Percentiles rank a stretch among this genome's conserved stretches.
phyloP scores from a whole-genome alignment of 2,113 vertebrate species.

The Tenrec ecaudatus region DNA sequence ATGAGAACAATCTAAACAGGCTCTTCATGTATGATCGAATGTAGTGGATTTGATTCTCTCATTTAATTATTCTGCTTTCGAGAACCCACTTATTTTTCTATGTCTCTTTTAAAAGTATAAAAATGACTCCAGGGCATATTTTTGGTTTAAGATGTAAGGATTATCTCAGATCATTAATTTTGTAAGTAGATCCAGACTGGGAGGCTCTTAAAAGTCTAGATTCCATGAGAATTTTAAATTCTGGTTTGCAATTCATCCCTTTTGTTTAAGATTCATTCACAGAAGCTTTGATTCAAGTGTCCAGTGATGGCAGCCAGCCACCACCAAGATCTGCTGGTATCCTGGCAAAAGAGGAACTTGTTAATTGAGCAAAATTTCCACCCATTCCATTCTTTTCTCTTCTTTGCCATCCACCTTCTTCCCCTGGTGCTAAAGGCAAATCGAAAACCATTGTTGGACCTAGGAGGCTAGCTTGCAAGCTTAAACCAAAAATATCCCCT shows the following conservation, averaged over 20 bases:
- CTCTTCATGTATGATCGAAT: not conserved
- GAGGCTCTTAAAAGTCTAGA: no score
- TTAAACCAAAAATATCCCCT: no score
- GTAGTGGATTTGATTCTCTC: not conserved
- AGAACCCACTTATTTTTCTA: not conserved
- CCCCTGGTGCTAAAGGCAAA: not conserved
- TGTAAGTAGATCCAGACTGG: no score
- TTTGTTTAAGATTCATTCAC: not conserved
- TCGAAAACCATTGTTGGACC: not conserved
- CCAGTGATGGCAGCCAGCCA: not conserved
- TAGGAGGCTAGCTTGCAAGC: no score
- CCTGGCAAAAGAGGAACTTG: no score
- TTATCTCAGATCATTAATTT: no score
- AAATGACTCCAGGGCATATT: not conserved
- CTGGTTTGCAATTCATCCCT: not conserved
- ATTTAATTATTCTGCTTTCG: conserved; percentile 21
- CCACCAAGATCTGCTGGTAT: no score
- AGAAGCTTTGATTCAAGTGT: not conserved
- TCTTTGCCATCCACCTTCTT: not conserved
- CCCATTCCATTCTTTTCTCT: no score
- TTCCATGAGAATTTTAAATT: no score
- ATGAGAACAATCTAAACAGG: not conserved
- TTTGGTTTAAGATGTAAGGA: no score
- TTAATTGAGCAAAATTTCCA: no score
- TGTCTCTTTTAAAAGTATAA: not conserved